Base-by-base conservation (phyloP, 2,888 invertebrate genomes). In the Ceratothoa steindachneri region DNA sequence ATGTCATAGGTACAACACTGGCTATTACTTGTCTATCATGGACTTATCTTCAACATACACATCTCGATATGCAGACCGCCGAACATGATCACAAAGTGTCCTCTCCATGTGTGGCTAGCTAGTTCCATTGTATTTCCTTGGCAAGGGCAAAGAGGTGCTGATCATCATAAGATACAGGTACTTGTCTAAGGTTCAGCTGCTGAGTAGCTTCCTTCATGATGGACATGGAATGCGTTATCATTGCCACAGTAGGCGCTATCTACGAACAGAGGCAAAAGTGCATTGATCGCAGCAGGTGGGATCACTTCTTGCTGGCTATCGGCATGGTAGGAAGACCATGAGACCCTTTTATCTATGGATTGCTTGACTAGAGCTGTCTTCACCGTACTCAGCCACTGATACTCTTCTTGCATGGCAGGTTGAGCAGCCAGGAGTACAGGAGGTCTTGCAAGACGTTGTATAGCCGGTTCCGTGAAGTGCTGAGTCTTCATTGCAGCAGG, bases 211-310 rank as follows among this genome's bases (percentile, higher is more conserved):
- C 51, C 51, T 22, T 51, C 24, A 41, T 12, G 28, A 69, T 27
- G 24, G 7, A n/a, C 67, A 67, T 67, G 5, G 53, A 22, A 31
- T 69, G 60, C n/a, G 53, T 52, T 12, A 69, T 55, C 55, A 69
- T 70, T 30, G 70, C 53, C 55, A 30, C 55, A 70, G 70, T 70
- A 55, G 24, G 29, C 27, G 29, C 29, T 70, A 24, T 55, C 30
- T 12, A 69, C 7, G 27, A 69, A 69, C 51, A 69, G 52, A 69
- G 69, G 69, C 52, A 69, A 24, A 1, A 69, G 69, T 27, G 69
- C 69, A 69, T 69, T 69, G 52, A 69, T 69, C 28, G 69, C 69
- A 15, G 69, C 5, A 22, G 69, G 69, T 51, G 51, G 69, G 69
- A 67, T 69, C 2, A 66, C 30, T 66, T 28, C 24, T 24, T 66